Conservation (phyloP, 2,797 vertebrate genomes). For the Arnoldichthys spilopterus region DNA sequence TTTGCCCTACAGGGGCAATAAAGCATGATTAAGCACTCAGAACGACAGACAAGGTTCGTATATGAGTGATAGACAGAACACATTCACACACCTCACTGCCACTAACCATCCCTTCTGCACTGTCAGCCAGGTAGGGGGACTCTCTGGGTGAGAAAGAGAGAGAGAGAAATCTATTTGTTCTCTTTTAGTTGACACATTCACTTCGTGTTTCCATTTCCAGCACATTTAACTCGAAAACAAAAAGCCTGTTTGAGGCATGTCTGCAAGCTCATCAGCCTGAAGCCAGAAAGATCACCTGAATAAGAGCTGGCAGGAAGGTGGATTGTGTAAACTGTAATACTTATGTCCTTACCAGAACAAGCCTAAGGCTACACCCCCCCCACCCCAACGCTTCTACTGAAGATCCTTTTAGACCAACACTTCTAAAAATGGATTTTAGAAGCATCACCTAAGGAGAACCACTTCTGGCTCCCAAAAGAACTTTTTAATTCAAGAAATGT, state of each 20-base stretch:
- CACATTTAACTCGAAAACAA: slow-evolving; percentile 56
- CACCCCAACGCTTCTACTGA: neutral
- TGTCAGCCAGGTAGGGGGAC: slow-evolving; percentile 32
- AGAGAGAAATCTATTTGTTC: slow-evolving; percentile 61
- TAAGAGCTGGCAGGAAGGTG: slow-evolving; percentile 26
- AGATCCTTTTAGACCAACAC: neutral
- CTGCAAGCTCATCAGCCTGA: slow-evolving; percentile 27
- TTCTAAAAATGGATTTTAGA: neutral
- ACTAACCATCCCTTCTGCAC: slow-evolving; percentile 53
- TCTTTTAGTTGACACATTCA: slow-evolving; percentile 58
- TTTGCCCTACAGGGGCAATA: slow-evolving; percentile 55
- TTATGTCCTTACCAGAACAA: slow-evolving; percentile 39
- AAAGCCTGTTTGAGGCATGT: slow-evolving; percentile 53
- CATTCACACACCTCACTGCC: slow-evolving; percentile 52
- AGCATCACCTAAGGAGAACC: neutral
- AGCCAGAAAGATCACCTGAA: slow-evolving; percentile 27
- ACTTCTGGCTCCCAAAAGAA: no score
- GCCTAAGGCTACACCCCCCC: slow-evolving; percentile 19
- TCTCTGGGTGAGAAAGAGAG: slow-evolving; percentile 42
- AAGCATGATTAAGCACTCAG: slow-evolving; percentile 47
- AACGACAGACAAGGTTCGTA: slow-evolving; percentile 27
- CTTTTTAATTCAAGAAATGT: no score
- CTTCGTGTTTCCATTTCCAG: slow-evolving; percentile 53
- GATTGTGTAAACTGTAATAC: slow-evolving; percentile 51
- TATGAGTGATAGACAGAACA: slow-evolving; percentile 25